Evolutionary conservation across 2,888 invertebrate genomes (phyloP).

Genomic region (Lasioglossum vierecki): DNA sequence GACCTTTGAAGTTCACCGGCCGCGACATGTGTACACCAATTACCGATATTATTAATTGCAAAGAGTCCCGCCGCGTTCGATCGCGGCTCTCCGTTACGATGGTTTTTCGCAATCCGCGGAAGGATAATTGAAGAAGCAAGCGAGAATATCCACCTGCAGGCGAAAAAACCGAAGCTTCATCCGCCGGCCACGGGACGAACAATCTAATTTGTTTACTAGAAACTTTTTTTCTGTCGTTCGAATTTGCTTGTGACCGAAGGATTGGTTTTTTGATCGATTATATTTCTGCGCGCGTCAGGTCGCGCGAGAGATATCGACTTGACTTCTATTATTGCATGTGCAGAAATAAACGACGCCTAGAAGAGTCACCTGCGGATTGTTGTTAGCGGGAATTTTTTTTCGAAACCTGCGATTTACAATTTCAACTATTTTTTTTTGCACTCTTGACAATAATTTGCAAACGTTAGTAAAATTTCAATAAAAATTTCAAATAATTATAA

Average conservation of each 20-base stretch:
- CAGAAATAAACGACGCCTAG: neutral
- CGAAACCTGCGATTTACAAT: neutral
- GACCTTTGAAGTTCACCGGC: constrained; percentile 79
- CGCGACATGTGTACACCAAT: constrained; percentile 72
- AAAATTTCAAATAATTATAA: neutral
- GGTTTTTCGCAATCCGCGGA: constrained; percentile 30
- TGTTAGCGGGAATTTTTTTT: neutral
- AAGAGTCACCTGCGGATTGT: neutral
- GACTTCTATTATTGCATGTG: neutral
- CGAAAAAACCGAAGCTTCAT: neutral
- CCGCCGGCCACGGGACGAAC: neutral
- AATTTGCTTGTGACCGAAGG: neutral
- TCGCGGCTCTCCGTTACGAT: constrained; percentile 12
- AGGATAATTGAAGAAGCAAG: constrained; percentile 43
- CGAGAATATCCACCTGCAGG: constrained; percentile 3
- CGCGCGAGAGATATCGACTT: neutral
- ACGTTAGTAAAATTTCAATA: neutral
- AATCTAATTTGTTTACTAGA: constrained; percentile 2
- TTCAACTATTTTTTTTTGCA: neutral
- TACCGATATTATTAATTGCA: constrained; percentile 75
- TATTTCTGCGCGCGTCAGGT: neutral
- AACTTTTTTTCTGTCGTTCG: neutral
- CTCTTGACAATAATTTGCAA: neutral
- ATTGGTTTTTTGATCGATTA: neutral
- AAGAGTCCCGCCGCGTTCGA: constrained; percentile 63